Percentiles rank a stretch among this genome's conserved stretches.
phyloP scores from a whole-genome alignment of 2,888 invertebrate species.

The Aquatica leii region DNA sequence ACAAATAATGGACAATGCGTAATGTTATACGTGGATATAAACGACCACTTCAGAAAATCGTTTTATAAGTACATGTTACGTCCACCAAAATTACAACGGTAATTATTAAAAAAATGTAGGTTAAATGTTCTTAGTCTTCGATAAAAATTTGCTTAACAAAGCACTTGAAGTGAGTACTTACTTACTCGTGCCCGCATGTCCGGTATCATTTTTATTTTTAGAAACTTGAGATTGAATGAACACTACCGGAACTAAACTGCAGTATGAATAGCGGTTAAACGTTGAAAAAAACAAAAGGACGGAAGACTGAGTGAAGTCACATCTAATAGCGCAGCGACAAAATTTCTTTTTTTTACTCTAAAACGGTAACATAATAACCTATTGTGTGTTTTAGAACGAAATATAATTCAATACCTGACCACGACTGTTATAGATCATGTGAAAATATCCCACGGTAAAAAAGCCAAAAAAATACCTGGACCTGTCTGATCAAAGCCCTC shows the following conservation, averaged over 20 bases:
- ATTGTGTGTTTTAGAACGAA: slow-evolving; percentile 31
- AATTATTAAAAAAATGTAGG: background rate
- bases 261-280: slow-evolving; percentile 34
- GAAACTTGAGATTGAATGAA: slow-evolving; percentile 32
- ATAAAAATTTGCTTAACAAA: slow-evolving; percentile 6
- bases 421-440: slow-evolving; percentile 36
- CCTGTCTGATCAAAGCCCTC: slow-evolving; percentile 42
- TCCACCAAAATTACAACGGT: background rate
- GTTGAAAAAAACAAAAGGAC: slow-evolving; percentile 34
- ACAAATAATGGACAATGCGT: slow-evolving; percentile 13
- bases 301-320: slow-evolving; percentile 31
- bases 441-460: slow-evolving; percentile 45
- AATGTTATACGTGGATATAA: slow-evolving; percentile 3
- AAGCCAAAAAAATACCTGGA: slow-evolving; percentile 42
- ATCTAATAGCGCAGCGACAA: slow-evolving; percentile 28
- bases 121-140: background rate
- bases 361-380: slow-evolving; percentile 39
- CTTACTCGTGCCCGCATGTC: slow-evolving; percentile 30
- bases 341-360: slow-evolving; percentile 24
- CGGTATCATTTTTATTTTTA: slow-evolving; percentile 29
- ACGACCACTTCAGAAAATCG: background rate
- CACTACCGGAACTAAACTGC: slow-evolving; percentile 35
- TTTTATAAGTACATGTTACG: background rate
- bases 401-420: slow-evolving; percentile 44
- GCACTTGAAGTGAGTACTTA: slow-evolving; percentile 16